Evolutionary conservation across 2,113 vertebrate genomes (phyloP).

Genomic region (Syrrhaptes paradoxus): DNA sequence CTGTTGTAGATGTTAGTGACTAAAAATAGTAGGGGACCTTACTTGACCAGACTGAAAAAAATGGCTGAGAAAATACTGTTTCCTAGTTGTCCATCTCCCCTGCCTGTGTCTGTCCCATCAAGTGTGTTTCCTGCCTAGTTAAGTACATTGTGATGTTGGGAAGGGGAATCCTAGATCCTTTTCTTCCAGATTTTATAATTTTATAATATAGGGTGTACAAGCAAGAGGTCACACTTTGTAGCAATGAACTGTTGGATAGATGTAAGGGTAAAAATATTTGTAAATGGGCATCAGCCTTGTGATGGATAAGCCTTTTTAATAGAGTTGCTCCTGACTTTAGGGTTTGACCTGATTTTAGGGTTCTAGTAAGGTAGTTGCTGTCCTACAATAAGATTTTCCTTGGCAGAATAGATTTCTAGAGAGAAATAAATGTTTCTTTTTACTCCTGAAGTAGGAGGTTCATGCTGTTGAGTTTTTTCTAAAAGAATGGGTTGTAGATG

Average conservation of each 20-base stretch:
- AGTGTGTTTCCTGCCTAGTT: fast-evolving
- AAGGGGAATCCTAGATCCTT: background rate
- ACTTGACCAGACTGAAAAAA: background rate
- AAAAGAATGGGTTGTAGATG: background rate
- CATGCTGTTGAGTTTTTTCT: background rate
- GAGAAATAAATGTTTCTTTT: background rate
- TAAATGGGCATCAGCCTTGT: background rate
- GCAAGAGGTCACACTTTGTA: background rate
- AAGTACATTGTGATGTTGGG: background rate
- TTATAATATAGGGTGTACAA: background rate
- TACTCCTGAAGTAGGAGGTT: background rate
- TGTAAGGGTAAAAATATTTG: background rate
- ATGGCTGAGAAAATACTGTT: background rate
- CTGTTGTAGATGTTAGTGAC: background rate
- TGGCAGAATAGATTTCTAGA: background rate
- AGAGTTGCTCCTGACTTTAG: background rate
- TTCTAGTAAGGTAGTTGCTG: background rate
- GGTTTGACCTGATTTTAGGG: background rate
- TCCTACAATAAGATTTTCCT: background rate
- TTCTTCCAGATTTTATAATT: background rate
- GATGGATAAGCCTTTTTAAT: background rate
- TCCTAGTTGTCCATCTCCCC: fast-evolving
- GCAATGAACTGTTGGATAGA: background rate
- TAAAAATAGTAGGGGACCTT: background rate
- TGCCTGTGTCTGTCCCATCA: background rate